Conservation (phyloP, 2,888 invertebrate species). For the Rhodophaea formosa region DNA sequence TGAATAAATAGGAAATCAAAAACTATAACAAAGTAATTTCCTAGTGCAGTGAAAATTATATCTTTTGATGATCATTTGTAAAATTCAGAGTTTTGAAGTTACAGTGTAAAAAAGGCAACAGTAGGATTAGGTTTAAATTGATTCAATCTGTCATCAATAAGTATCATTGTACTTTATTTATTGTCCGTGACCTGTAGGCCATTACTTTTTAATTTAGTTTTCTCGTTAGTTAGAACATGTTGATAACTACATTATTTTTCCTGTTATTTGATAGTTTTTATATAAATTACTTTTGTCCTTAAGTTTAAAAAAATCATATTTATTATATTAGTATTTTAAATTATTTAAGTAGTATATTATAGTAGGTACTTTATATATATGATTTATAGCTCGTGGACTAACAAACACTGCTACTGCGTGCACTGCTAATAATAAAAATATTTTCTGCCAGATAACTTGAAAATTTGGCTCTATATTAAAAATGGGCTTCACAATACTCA, state of each 20-base stretch:
- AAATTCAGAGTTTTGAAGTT: too few relatives aligned
- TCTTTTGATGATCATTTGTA: too few relatives aligned
- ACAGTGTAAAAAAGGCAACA: too few relatives aligned
- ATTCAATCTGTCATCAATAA: not conserved
- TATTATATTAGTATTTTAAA: too few relatives aligned
- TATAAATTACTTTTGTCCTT: too few relatives aligned
- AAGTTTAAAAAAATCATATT: too few relatives aligned
- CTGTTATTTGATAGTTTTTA: not conserved
- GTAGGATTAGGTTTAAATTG: too few relatives aligned
- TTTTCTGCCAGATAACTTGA: slow-evolving; percentile 8
- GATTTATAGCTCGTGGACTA: slow-evolving; percentile 2
- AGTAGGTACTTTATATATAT: not conserved
- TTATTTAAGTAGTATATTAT: too few relatives aligned
- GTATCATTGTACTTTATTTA: slow-evolving; percentile 8
- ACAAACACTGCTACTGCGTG: not conserved
- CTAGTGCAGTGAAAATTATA: too few relatives aligned
- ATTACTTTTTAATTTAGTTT: not conserved
- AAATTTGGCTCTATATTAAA: not conserved
- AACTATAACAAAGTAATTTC: too few relatives aligned
- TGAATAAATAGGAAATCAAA: too few relatives aligned
- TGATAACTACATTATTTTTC: not conserved
- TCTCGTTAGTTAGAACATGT: too few relatives aligned
- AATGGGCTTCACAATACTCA: not conserved
- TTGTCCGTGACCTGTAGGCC: not conserved
- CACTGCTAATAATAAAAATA: not conserved